Conservation (phyloP, 2,797 vertebrate species). For the Rhynchotus rufescens region DNA sequence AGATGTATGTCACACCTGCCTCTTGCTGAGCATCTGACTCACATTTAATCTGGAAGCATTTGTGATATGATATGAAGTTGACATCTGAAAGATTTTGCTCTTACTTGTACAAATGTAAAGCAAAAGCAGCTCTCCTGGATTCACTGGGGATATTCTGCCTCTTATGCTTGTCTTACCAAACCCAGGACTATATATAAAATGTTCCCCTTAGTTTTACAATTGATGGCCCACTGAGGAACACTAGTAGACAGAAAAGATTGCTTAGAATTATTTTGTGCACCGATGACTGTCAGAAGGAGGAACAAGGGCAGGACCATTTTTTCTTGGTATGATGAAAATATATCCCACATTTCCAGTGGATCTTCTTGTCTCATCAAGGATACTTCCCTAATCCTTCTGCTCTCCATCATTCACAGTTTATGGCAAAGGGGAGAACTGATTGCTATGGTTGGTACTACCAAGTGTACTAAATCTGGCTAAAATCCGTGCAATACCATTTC, state of each 20-base stretch:
- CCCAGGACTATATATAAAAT: neutral
- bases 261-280: neutral
- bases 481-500: neutral
- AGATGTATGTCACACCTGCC: slow-evolving; percentile 48
- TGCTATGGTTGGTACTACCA: neutral
- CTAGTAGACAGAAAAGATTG: neutral
- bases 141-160: neutral
- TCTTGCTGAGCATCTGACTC: slow-evolving; percentile 47
- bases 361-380: neutral
- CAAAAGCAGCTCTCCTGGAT: neutral
- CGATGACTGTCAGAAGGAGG: neutral
- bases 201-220: neutral
- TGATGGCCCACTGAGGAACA: neutral
- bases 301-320: neutral
- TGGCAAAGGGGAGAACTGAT: neutral
- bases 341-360: neutral
- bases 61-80: neutral
- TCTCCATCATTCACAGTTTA: neutral
- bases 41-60: slow-evolving; percentile 44
- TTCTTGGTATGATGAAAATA: neutral
- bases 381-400: neutral
- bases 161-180: neutral
- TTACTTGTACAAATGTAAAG: neutral
- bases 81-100: slow-evolving; percentile 36
- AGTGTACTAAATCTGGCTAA: neutral